Evolutionary conservation across 2,888 invertebrate species (phyloP), one percentile per base, ranked within the genome.

Genomic region (Holacanthella duospinosa): DNA sequence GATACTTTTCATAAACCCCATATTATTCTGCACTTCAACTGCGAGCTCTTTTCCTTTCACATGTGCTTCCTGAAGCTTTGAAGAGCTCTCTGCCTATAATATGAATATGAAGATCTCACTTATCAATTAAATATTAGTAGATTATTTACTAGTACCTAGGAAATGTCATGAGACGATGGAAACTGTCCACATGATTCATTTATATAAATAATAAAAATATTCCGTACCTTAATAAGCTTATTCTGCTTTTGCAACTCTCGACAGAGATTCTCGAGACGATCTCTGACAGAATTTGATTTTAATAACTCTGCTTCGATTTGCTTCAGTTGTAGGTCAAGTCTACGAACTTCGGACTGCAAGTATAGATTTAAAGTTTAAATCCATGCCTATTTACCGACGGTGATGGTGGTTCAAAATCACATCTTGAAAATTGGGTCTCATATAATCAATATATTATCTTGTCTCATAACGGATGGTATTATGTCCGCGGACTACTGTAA

Each of bases 1-100:
- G 24, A 73, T 73, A 58, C 66, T 71, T 48, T 73, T 71, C 66
- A 73, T 71, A 43, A 73, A 71, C 9, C 73, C 73, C 73, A 73
- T 71, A 57, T 73, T 73, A 54, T 69, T 70, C 55, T 73, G 71
- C 21, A 73, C 71, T 55, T 73, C 73, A 16, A 62, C 61, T 2
- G 71, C 71, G 27, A 73, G 60, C 26, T 73, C 71, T 55, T 73
- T 70, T 12, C 73, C 73, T 36, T 70, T 69, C 43, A 68, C 70
- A 63, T 71, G 71, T 9, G 73, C 73, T 63, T 73, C 73, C 21
- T 68, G 67, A 26, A 73, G 70, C 55, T 71, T 71, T 1, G 73
- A 67, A 1, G 67, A 61, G 56, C 71, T 71, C 61, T 71, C 73
- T 59, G 68, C 69, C 73, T 73, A 54, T 19, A 36, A 36, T 36